These are phyloP conservation scores for Uropetala carovei DNA, from an alignment of 2,888 invertebrate genomes.

Conservation along the genomic window DNA sequence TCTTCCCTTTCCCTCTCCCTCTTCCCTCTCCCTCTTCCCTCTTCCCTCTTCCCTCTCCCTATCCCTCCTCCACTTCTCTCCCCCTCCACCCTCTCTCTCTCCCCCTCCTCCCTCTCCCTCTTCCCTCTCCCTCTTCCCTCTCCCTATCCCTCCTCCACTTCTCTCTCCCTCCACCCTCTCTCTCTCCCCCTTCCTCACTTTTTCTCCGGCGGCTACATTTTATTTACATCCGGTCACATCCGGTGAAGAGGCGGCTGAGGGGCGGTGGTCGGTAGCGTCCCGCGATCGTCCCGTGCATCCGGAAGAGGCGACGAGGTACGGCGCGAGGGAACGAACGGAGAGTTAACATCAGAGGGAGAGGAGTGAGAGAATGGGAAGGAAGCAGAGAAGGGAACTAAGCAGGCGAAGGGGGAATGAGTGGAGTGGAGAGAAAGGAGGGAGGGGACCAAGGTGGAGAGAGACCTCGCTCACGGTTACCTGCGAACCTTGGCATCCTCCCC, in stretches of 20 bases:
- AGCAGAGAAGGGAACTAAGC: not conserved
- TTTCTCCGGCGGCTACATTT: conserved; percentile 21
- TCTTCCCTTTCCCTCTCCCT: too few species aligned
- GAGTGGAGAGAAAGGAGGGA: not conserved
- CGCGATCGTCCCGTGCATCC: conserved; percentile 50
- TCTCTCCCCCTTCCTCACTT: not conserved
- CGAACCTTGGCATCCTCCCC: not conserved
- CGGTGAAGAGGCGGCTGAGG: conserved; percentile 35
- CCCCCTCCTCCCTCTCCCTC: too few species aligned
- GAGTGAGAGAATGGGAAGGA: not conserved
- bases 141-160: too few species aligned
- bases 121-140: too few species aligned
- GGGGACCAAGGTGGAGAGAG: not conserved
- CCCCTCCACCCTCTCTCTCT: too few species aligned
- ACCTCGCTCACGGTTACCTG: not conserved
- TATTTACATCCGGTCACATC: conserved; percentile 64
- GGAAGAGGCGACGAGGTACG: not conserved
- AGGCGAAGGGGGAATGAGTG: not conserved
- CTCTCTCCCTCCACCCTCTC: not conserved
- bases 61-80: too few species aligned
- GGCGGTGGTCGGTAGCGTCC: not conserved
- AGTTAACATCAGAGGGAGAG: not conserved
- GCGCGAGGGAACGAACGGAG: not conserved
- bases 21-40: too few species aligned
- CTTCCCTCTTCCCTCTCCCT: too few species aligned